Conservation (phyloP, 2,113 vertebrate genomes). For the Thymallus thymallus region DNA sequence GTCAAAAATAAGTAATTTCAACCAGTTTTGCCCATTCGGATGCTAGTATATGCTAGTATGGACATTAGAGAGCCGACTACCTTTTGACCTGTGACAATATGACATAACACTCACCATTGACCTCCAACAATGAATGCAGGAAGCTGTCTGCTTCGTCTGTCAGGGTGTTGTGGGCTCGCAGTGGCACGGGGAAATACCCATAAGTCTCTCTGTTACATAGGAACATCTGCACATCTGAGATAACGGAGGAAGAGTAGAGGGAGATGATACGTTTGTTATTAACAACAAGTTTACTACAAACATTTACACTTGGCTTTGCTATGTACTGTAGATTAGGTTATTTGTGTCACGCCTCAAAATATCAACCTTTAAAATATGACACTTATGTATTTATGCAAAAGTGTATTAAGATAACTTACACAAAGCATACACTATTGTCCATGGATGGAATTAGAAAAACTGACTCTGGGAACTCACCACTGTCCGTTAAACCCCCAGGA, state of each 20-base stretch:
- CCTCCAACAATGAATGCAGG: conserved; percentile 81
- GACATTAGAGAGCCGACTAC: too few species aligned
- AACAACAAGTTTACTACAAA: background rate
- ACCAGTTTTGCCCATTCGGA: conserved; percentile 12
- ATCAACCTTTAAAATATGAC: too few species aligned
- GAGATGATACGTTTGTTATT: too few species aligned
- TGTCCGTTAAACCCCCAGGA: too few species aligned
- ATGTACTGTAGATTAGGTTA: background rate
- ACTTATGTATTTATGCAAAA: too few species aligned
- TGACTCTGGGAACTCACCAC: too few species aligned
- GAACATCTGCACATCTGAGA: conserved; percentile 89
- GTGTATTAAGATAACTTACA: too few species aligned
- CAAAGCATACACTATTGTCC: too few species aligned
- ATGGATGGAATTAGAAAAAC: too few species aligned
- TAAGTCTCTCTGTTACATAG: conserved; percentile 84
- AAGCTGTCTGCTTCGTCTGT: conserved; percentile 87
- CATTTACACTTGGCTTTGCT: background rate
- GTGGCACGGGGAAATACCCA: conserved; percentile 83
- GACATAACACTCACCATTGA: conserved; percentile 77
- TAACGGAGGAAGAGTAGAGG: background rate
- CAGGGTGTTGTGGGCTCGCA: conserved; percentile 81
- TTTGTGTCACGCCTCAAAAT: too few species aligned
- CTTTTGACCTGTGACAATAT: too few species aligned
- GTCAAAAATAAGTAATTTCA: background rate
- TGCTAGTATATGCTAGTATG: too few species aligned